Conservation (phyloP, 2,797 vertebrate genomes). For the Pantherophis vulpinus region DNA sequence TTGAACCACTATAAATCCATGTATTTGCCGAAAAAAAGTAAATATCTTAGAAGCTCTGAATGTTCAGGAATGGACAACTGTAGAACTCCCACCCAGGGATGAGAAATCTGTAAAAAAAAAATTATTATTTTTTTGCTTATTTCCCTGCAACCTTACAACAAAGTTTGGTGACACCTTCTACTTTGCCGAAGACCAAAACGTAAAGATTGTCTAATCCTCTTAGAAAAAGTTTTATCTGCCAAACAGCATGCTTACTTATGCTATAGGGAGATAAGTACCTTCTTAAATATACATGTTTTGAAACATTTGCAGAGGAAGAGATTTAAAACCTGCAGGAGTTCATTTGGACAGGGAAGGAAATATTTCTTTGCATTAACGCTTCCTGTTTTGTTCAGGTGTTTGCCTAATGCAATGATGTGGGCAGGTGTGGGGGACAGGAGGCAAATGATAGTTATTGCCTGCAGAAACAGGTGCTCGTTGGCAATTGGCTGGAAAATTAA, state of each 20-base stretch:
- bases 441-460: conserved; percentile 29
- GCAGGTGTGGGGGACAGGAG: conserved; percentile 6
- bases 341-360: conserved; percentile 34
- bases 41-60: neutral
- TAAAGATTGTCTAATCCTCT: conserved; percentile 63
- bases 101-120: neutral
- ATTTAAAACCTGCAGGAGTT: conserved; percentile 57
- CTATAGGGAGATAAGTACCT: conserved; percentile 62
- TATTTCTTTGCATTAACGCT: conserved; percentile 56
- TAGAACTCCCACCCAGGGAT: neutral
- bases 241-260: conserved; percentile 53
- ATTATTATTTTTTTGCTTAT: neutral
- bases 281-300: conserved; percentile 58
- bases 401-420: conserved; percentile 32
- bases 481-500: conserved; percentile 34
- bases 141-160: conserved; percentile 40
- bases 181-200: conserved; percentile 46
- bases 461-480: conserved; percentile 31
- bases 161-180: conserved; percentile 48
- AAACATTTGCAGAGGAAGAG: conserved; percentile 52
- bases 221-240: conserved; percentile 61
- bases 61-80: neutral
- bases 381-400: conserved; percentile 26
- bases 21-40: too few relatives aligned
- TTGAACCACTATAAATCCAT: too few relatives aligned